Evolutionary conservation across 2,888 invertebrate species (phyloP), one percentile per base, ranked within the genome.

Genomic region (Achlya flavicornis): DNA sequence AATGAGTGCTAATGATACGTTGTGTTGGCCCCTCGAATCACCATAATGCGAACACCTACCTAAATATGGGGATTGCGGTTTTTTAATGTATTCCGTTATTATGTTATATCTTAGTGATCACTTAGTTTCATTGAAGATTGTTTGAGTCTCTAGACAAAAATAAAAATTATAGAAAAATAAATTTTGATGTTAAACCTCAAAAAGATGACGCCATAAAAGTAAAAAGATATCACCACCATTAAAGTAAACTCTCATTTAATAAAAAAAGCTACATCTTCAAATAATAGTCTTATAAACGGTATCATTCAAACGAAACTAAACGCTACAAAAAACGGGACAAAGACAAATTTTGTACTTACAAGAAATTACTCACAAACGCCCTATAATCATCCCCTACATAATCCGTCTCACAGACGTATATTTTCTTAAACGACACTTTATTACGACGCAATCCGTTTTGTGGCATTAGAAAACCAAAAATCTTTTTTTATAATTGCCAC

Each of bases 341-440:
- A 78, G 70, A 73, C 73, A 75, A 76, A 71, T 69, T 66, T 69
- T 73, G 74, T 72, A 74, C 65, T 69, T 73, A 78, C 74, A 78
- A 76, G 73, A 80, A 84, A 86, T 83, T 78, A 77, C 78, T 77
- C 83, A 79, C 70, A 78, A 80, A 81, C 4, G 74, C 75, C 77
- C 82, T 80, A 80, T 86, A 85, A 89, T 90, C 84, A 85, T 75
- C 66, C 72, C 73, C 74, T 77, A 78, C 71, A 71, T 74, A 71
- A 67, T 70, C 46, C 46, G n/a, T n/a, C 71, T 79, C 74, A 76
- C 80, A 84, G 85, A 84, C 88, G 83, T 89, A 84, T 93, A 87
- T 84, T 93, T 90, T 87, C 83, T 84, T 92, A 93, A 93, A 92
- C 91, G 93, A 91, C 93, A 93, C 88, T 93, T 92, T 93, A 90